Conservation (phyloP, 2,113 vertebrate species). For the Opisthocomus hoazin region DNA sequence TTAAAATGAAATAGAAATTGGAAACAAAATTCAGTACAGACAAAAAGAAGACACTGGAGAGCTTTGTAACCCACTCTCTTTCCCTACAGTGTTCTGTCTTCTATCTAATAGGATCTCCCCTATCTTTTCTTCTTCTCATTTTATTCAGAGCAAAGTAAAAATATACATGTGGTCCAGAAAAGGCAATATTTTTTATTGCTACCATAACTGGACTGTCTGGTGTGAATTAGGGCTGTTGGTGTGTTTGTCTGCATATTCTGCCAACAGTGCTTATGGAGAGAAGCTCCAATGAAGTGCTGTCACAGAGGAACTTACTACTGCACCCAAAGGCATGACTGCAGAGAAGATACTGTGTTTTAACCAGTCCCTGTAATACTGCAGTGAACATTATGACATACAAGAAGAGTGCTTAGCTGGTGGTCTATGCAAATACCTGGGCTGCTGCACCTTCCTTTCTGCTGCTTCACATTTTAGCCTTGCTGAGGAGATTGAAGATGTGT, state of each 20-base stretch:
- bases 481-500: neutral
- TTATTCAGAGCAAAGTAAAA: neutral
- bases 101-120: neutral
- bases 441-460: neutral
- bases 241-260: neutral
- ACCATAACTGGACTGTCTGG: neutral
- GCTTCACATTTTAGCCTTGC: neutral
- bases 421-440: neutral
- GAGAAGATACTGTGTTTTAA: neutral
- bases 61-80: neutral
- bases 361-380: neutral
- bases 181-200: neutral
- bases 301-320: neutral
- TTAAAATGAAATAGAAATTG: constrained; percentile 24
- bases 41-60: neutral
- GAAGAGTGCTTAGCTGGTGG: neutral
- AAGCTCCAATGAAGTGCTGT: neutral
- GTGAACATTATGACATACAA: neutral
- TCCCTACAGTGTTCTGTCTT: neutral
- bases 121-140: neutral
- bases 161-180: neutral
- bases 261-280: neutral
- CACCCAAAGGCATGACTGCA: neutral
- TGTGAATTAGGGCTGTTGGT: neutral
- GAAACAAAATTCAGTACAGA: neutral